Base-by-base conservation (phyloP, 1,140 invertebrate genomes). In the Cryptotermes secundus region DNA sequence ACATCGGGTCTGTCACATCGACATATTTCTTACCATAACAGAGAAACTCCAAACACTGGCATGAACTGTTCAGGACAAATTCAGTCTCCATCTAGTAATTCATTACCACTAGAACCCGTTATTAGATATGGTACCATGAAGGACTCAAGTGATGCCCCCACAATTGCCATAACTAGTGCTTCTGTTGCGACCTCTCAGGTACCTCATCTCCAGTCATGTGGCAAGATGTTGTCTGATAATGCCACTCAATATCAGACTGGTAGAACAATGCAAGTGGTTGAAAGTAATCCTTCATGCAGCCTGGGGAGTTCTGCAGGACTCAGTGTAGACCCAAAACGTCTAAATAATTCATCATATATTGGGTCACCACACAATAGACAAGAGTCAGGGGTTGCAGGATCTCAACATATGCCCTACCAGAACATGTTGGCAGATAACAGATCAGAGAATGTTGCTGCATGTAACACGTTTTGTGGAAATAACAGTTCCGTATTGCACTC, bases 101-200 rank as follows among this genome's bases (percentile, higher is more conserved):
- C 59, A 72, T 72, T 72, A 72, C 9, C 26, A 31, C 7, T 26
- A 72, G 59, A 72, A 4, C 31, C 59, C 59, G 31, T 72, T 72
- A n/a, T 72, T 72, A 72, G 59, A n/a, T 72, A 72, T 31, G 59
- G 59, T 31, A 72, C 7, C n/a, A 72, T 72, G 59, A 72, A 72
- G n/a, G 59, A 31, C 59, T 31, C 59, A 72, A 72, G 6, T 72
- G n/a, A 72, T 31, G n/a, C n/a, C 26, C n/a, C 59, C n/a, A 6
- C n/a, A 10, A 4, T 31, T 9, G 14, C 31, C n/a, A 72, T 26
- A 72, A 72, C 26, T 14, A 49, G 45, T 49, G 45, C 45, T 49
- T 49, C 45, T 49, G 45, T 22, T 49, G 59, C 59, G n/a, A n/a
- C 59, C n/a, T 7, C 59, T 72, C 59, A 31, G n/a, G 14, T 72